Base-by-base conservation (phyloP, 2,113 vertebrate genomes). In the Lethenteron camtschaticum region DNA sequence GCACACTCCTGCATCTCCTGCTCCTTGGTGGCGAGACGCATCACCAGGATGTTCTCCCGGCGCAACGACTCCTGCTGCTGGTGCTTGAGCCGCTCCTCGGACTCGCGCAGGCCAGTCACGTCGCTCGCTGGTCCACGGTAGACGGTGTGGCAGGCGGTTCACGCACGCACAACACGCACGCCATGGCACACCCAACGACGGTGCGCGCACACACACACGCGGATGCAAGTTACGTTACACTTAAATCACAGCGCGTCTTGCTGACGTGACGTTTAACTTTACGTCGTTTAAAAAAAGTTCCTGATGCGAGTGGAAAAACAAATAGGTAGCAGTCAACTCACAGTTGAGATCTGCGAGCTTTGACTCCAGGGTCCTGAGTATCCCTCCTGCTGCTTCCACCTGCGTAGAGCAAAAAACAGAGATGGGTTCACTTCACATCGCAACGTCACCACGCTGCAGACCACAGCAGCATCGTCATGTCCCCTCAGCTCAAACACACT, bases 1-100 rank as follows among this genome's bases (percentile, higher is more conserved):
- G 94, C 96, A 83, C 94, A 99, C 81, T 99, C 94, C 74, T 99
- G 94, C 94, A 97, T 96, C 77, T 97, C 94, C 78, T 97, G 94
- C 69, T 99, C 94, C 81, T 99, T 96, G 72, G 94, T 99, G 78
- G 92, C 94, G 73, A 99, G 85, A 70, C 94, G 81, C 92, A 99
- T 99, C 72, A 99, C 90, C 77, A 99, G 82, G 78, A 99, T 97
- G 82, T 99, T 99, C 78, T 99, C 94, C 75, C 92, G 84, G 75
- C 92, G 85, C n/a, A 92, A 90, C 74, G 94, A 96, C 75, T 99
- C 94, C 76, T 99, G 94, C 78, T 99, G 94, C 71, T 99, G 92
- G 71, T 99, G 92, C 79, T 99, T 99, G 72, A 99, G 72, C 77
- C 96, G 96, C 78, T 99, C 94, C 83, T 99, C 94, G 0, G 92